Conservation (phyloP, 2,797 vertebrate genomes). For the Sphenopsis melanotis region DNA sequence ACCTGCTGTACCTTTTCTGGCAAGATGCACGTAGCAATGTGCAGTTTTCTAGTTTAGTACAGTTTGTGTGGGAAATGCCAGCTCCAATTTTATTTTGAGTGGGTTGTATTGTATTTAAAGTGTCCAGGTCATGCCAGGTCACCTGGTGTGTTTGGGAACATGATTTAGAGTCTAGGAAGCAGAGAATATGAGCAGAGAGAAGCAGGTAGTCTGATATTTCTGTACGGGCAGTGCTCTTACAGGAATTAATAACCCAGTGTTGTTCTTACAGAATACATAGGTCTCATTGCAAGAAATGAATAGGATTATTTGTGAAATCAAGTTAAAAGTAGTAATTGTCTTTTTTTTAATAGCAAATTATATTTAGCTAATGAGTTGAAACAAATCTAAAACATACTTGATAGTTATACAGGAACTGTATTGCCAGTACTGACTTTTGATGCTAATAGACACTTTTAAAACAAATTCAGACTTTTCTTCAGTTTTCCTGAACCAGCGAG, state of each 20-base stretch:
- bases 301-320: constrained; percentile 66
- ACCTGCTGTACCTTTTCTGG: not conserved
- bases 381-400: constrained; percentile 45
- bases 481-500: constrained; percentile 2
- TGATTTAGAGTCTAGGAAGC: not conserved
- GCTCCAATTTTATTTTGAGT: not conserved
- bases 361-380: constrained; percentile 64
- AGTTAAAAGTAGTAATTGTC: constrained; percentile 68
- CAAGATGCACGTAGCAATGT: not conserved
- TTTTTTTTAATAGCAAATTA: constrained; percentile 51
- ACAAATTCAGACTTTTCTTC: constrained; percentile 14
- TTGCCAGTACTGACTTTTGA: constrained; percentile 48
- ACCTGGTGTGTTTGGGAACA: rapidly evolving
- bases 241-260: constrained; percentile 48
- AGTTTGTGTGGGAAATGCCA: not conserved
- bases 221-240: not conserved
- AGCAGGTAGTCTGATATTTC: not conserved
- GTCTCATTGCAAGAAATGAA: constrained; percentile 69
- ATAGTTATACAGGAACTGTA: constrained; percentile 32
- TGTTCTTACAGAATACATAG: not conserved
- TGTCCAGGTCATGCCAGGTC: not conserved
- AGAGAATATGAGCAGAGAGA: not conserved
- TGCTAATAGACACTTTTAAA: constrained; percentile 36
- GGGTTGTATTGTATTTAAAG: not conserved
- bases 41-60: not conserved